These are phyloP conservation scores for Nomada fabriciana DNA, from an alignment of 2,888 invertebrate species.

Conservation along the genomic window DNA sequence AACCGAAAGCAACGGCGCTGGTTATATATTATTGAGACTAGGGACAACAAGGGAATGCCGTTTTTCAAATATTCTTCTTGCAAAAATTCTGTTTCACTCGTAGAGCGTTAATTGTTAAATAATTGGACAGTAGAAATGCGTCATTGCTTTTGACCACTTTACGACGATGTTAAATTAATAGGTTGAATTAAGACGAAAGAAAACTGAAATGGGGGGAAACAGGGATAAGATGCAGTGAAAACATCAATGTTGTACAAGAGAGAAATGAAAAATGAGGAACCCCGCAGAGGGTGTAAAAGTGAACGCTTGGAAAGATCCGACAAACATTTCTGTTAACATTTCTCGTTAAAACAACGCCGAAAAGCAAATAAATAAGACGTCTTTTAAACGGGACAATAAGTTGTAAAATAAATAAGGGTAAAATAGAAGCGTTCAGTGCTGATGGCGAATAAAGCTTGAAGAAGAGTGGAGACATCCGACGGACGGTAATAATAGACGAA, in stretches of 20 bases:
- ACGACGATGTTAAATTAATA: too few species aligned
- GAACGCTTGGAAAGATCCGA: constrained; percentile 21
- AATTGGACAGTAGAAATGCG: too few species aligned
- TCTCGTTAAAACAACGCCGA: constrained; percentile 15
- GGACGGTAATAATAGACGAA: neutral
- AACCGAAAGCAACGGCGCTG: neutral
- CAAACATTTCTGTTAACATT: constrained; percentile 34
- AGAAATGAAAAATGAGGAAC: constrained; percentile 2
- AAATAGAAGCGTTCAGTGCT: neutral
- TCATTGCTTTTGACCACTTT: too few species aligned
- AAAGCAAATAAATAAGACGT: constrained; percentile 8
- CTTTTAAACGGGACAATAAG: neutral
- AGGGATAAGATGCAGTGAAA: neutral
- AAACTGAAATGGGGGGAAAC: neutral
- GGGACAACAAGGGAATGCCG: neutral
- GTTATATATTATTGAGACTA: neutral
- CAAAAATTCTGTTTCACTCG: neutral
- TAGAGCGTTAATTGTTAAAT: neutral
- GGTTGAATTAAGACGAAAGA: neutral
- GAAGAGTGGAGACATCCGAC: neutral
- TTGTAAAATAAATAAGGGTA: constrained; percentile 31
- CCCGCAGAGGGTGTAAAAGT: neutral
- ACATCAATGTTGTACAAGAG: neutral
- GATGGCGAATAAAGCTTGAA: neutral
- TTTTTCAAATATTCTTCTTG: neutral